These are phyloP conservation scores for Pelobates fuscus DNA, from an alignment of 2,113 vertebrate species.

Conservation along the genomic window DNA sequence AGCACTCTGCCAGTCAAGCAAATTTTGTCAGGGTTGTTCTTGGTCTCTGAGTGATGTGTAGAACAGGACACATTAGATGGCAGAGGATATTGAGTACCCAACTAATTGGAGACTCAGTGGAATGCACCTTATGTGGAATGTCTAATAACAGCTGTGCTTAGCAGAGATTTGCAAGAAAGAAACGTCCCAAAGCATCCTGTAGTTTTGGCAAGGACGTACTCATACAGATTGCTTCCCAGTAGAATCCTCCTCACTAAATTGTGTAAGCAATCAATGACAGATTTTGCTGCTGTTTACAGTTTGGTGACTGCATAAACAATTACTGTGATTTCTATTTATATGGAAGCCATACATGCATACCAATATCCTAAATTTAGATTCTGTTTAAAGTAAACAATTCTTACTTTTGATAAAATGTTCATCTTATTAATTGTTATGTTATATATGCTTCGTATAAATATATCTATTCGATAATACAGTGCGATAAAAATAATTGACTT, in stretches of 20 bases:
- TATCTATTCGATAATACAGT: no score
- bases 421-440: no score
- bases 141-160: slow-evolving; percentile 18
- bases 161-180: slow-evolving; percentile 7
- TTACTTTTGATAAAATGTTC: no score
- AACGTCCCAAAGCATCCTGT: neutral
- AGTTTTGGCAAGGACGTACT: slow-evolving; percentile 3
- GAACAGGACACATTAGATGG: slow-evolving; percentile 2
- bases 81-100: neutral
- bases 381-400: no score
- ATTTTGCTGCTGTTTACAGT: slow-evolving; percentile 1
- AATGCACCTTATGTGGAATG: slow-evolving; percentile 1
- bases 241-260: slow-evolving; percentile 3
- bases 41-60: neutral
- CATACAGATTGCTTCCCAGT: slow-evolving; percentile 5
- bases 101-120: slow-evolving; percentile 3
- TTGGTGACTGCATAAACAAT: neutral
- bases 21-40: neutral
- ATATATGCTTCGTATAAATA: no score
- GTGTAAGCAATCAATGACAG: slow-evolving; percentile 1
- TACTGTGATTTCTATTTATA: no score
- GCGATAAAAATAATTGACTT: no score
- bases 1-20: neutral
- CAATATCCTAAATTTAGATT: no score
- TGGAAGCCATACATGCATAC: no score